A percentile compares a stretch with the other conserved stretches of the same genome.
Conservation (phyloP, 2,888 invertebrate species). For the Eudemis profundana region DNA sequence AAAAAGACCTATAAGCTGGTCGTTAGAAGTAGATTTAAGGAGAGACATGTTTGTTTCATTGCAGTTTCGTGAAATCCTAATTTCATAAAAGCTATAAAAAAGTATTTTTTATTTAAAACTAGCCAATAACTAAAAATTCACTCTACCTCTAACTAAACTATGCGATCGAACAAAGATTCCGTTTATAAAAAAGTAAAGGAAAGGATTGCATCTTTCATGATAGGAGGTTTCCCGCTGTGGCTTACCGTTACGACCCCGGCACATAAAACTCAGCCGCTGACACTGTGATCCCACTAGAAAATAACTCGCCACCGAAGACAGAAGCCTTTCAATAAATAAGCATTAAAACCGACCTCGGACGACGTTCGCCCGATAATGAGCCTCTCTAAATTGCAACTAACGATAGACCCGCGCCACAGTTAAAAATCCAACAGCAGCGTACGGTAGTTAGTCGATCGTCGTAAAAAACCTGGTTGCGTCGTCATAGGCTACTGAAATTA, state of each 20-base stretch:
- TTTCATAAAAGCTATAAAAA: not conserved
- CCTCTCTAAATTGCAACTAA: conserved; percentile 60
- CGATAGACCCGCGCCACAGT: too few species aligned
- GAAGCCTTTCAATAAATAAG: conserved; percentile 81
- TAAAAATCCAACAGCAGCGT: too few species aligned
- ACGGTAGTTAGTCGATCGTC: too few species aligned
- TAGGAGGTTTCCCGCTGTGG: conserved; percentile 45
- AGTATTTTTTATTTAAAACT: too few species aligned
- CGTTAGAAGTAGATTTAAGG: too few species aligned
- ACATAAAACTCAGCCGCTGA: conserved; percentile 72
- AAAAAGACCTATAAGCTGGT: too few species aligned
- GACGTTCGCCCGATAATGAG: conserved; percentile 67
- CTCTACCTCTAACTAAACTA: not conserved
- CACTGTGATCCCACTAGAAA: conserved; percentile 72
- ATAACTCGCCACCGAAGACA: conserved; percentile 70
- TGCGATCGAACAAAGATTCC: not conserved
- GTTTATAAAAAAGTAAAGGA: not conserved
- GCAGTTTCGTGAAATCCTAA: too few species aligned
- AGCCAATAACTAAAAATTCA: too few species aligned
- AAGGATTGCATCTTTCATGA: conserved; percentile 43
- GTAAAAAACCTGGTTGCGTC: too few species aligned
- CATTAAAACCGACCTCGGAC: conserved; percentile 71
- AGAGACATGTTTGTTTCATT: too few species aligned
- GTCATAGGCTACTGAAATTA: too few species aligned
- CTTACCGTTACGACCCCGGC: conserved; percentile 51